These are phyloP conservation scores for Rhamphomyia laevipes DNA, from an alignment of 2,888 invertebrate genomes.

Conservation along the genomic window DNA sequence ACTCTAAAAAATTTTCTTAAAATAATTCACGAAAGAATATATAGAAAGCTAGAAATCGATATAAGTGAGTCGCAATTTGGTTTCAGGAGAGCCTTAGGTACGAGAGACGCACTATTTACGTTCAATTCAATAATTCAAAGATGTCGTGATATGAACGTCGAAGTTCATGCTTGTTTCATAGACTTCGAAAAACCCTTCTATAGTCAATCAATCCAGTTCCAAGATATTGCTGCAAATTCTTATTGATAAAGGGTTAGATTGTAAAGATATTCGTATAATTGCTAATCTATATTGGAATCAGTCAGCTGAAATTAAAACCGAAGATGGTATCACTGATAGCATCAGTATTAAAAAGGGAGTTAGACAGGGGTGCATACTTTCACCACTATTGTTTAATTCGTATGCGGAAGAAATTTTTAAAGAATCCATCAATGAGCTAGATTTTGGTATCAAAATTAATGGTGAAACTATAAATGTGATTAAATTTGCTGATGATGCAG, in stretches of 20 bases:
- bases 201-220: background rate
- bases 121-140: background rate
- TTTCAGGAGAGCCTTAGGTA: background rate
- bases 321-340: no score
- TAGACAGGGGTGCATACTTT: background rate
- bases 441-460: background rate
- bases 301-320: background rate
- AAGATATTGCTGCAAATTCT: background rate
- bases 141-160: background rate
- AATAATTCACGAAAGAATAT: background rate
- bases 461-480: background rate
- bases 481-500: background rate
- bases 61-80: background rate
- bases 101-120: background rate
- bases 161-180: background rate
- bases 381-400: background rate
- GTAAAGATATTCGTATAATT: background rate
- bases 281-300: background rate
- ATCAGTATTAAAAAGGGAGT: no score
- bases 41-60: background rate
- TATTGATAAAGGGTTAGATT: background rate
- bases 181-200: background rate
- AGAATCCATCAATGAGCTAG: background rate
- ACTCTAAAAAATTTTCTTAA: background rate
- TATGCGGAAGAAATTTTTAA: background rate